A percentile compares a stretch with the other conserved stretches of the same genome.
Evolutionary conservation across 1,140 invertebrate species (phyloP).

Genomic region (Steinernema khuongi): DNA sequence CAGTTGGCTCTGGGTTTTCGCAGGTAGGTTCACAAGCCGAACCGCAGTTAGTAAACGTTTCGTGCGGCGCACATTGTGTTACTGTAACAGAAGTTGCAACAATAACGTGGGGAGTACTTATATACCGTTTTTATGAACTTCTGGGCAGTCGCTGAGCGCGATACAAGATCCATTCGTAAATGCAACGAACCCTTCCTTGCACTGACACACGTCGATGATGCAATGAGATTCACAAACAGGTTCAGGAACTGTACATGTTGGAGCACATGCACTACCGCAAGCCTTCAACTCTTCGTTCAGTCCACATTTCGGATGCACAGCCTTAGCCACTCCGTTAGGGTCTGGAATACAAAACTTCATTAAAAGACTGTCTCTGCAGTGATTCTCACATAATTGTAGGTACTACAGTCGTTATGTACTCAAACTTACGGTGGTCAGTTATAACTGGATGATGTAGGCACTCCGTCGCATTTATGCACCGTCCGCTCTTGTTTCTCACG

Average conservation of each 20-base stretch:
- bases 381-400: not conserved
- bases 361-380: not conserved
- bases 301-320: not conserved
- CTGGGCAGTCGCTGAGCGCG: conserved; percentile 7
- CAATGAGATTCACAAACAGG: conserved; percentile 18
- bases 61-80: not conserved
- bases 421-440: not conserved
- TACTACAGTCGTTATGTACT: no score
- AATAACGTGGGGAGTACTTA: not conserved
- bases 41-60: conserved; percentile 1
- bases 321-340: not conserved
- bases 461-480: conserved; percentile 25
- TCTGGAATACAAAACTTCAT: not conserved
- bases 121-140: not conserved
- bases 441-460: not conserved
- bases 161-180: conserved; percentile 17
- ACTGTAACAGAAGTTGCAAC: not conserved
- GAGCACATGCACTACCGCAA: conserved; percentile 20
- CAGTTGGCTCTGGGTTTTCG: conserved; percentile 17
- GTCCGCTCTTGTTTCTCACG: conserved; percentile 26
- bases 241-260: conserved; percentile 18
- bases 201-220: conserved; percentile 22
- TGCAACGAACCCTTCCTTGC: conserved; percentile 16
- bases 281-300: conserved; percentile 21
- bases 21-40: conserved; percentile 21